Evolutionary conservation across 2,888 invertebrate species (phyloP), one percentile per base, ranked within the genome.

Genomic region (Ametastegia equiseti): DNA sequence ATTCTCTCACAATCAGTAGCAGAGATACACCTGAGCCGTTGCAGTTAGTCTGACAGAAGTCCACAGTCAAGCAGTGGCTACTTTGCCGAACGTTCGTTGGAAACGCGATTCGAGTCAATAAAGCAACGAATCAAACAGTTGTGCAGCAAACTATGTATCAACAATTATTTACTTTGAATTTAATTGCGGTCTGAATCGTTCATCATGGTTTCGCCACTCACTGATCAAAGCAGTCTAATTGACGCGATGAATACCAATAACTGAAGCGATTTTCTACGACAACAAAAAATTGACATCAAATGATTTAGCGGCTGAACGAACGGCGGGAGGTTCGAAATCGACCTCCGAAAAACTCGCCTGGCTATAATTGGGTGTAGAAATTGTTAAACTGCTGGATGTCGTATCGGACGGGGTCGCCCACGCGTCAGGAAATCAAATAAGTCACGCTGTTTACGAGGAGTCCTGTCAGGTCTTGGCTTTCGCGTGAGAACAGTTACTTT

Each of bases 361-460:
- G 75, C 75, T 75, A 75, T 75, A 75, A 75, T 75, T 75, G 75
- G 75, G n/a, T 50, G 75, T 75, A 54, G 42, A 57, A 60, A 78
- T 27, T 11, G 60, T 60, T 63, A 30, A 30, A 78, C 60, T 42
- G 11, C 60, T 60, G 27, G 23, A 54, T 15, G 54, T 54, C 36
- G 36, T 33, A 23, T 19, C 42, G 78, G 30, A 33, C 11, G 33
- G 42, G 7, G 11, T 39, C 63, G 60, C 78, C 78, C 60, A 78
- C 78, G 78, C 42, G 4, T 63, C 78, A 78, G 78, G 78, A 78
- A 78, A 78, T 57, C 42, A 13, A 78, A 78, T 78, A 57, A 78
- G 78, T 63, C 60, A 78, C 60, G 78, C 78, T 78, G 60, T 63
- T 78, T 78, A 78, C 78, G 78, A 39, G 60, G 63, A 60, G 39